Percentiles rank a stretch among this genome's conserved stretches.
Evolutionary conservation across 1,140 invertebrate genomes (phyloP).

Genomic region (Orius laevigatus): DNA sequence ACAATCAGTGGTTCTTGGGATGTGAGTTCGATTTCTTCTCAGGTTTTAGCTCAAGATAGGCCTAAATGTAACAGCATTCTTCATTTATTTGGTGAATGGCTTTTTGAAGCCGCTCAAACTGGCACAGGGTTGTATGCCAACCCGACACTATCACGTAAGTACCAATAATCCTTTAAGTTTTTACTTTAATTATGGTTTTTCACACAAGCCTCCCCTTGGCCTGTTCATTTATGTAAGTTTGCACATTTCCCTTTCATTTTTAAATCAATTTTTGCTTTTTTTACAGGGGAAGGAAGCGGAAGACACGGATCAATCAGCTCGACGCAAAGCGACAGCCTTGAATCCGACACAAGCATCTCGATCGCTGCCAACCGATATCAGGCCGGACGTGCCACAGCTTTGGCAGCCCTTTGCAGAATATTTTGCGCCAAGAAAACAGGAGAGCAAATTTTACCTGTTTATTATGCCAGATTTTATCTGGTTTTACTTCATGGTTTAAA

Average conservation of each 20-base stretch:
- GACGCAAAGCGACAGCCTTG: slow-evolving; percentile 11
- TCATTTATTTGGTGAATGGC: slow-evolving; percentile 90
- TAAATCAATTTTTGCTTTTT: not conserved
- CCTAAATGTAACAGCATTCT: slow-evolving; percentile 87
- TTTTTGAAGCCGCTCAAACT: slow-evolving; percentile 88
- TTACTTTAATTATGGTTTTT: not conserved
- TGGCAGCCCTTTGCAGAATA: slow-evolving; percentile 86
- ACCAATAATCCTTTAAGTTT: not conserved
- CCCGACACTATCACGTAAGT: slow-evolving; percentile 15
- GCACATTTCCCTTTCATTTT: slow-evolving; percentile 8
- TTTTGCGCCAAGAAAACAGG: slow-evolving; percentile 92
- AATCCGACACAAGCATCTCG: not conserved
- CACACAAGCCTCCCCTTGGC: slow-evolving; percentile 6
- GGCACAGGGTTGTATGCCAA: slow-evolving; percentile 37
- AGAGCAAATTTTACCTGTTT: slow-evolving; percentile 86
- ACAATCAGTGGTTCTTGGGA: slow-evolving; percentile 15
- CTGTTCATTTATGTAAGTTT: slow-evolving; percentile 17
- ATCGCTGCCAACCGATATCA: slow-evolving; percentile 34
- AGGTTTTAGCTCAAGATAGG: slow-evolving; percentile 49
- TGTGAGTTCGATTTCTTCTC: slow-evolving; percentile 26
- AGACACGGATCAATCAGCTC: slow-evolving; percentile 8
- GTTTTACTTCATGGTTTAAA: slow-evolving; percentile 76
- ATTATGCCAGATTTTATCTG: slow-evolving; percentile 87
- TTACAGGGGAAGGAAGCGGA: slow-evolving; percentile 17
- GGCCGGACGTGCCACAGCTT: slow-evolving; percentile 81